A percentile compares a stretch with the other conserved stretches of the same genome.
phyloP scores from a whole-genome alignment of 2,113 vertebrate species.

The Ceyx cyanopectus region DNA sequence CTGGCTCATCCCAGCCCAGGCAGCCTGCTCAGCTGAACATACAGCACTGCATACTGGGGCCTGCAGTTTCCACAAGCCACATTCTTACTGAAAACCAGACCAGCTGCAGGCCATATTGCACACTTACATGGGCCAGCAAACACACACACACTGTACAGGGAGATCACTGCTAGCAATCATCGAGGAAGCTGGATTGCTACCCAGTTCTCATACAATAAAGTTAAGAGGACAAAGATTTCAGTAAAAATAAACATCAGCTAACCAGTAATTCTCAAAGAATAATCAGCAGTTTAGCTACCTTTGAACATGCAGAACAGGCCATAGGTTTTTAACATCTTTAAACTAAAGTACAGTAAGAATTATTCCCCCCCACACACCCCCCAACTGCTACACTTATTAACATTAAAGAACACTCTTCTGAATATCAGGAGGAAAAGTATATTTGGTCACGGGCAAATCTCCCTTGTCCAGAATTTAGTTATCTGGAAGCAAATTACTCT shows the following conservation, averaged over 20 bases:
- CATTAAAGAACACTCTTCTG: neutral
- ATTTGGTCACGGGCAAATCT: neutral
- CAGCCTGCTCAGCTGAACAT: neutral
- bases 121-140: neutral
- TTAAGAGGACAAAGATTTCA: neutral
- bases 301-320: neutral
- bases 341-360: neutral
- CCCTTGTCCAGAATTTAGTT: neutral
- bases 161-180: fast-evolving
- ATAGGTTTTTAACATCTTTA: neutral
- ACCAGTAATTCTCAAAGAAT: neutral
- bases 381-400: neutral
- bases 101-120: conserved; percentile 48
- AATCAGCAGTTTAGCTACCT: neutral
- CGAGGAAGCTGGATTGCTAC: neutral
- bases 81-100: neutral
- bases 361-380: too few relatives aligned
- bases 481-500: conserved; percentile 26
- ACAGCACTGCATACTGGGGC: conserved; percentile 67
- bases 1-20: neutral
- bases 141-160: fast-evolving
- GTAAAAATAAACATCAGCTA: conserved; percentile 2
- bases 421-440: conserved; percentile 7
- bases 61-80: conserved; percentile 57
- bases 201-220: fast-evolving